Conservation (phyloP, 1,140 invertebrate genomes). For the Drosophila serrata region DNA sequence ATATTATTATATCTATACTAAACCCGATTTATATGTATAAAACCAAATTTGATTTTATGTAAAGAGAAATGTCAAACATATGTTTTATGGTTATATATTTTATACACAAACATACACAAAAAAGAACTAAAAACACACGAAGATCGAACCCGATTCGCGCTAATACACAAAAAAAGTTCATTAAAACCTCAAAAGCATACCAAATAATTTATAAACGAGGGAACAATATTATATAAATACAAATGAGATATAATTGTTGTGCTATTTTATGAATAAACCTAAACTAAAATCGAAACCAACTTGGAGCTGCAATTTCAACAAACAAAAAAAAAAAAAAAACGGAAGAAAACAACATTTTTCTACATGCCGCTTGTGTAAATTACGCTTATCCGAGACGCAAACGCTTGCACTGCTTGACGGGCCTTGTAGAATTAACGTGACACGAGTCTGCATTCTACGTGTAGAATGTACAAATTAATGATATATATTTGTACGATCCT, state of each 20-base stretch:
- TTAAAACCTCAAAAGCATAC: slow-evolving; percentile 67
- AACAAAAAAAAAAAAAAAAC: background rate
- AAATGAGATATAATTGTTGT: slow-evolving; percentile 62
- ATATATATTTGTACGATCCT: background rate
- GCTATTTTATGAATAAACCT: slow-evolving; percentile 76
- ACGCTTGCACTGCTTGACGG: slow-evolving; percentile 18
- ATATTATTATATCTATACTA: slow-evolving; percentile 54
- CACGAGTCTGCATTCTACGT: background rate
- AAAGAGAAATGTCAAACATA: slow-evolving; percentile 76
- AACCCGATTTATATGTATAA: slow-evolving; percentile 71
- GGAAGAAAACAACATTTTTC: slow-evolving; percentile 1
- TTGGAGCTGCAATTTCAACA: slow-evolving; percentile 12
- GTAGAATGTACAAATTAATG: background rate
- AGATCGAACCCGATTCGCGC: slow-evolving; percentile 36
- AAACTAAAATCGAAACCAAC: slow-evolving; percentile 36
- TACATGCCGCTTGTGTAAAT: slow-evolving; percentile 11
- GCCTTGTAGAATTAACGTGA: background rate
- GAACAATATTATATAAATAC: slow-evolving; percentile 48
- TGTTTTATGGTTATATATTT: slow-evolving; percentile 74
- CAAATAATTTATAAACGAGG: slow-evolving; percentile 68
- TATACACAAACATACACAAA: slow-evolving; percentile 47
- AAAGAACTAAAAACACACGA: slow-evolving; percentile 6
- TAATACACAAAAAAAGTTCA: slow-evolving; percentile 61
- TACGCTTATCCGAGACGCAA: slow-evolving; percentile 12
- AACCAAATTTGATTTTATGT: slow-evolving; percentile 72